Conservation (phyloP, 2,797 vertebrate genomes). For the Sebastes iracundus region DNA sequence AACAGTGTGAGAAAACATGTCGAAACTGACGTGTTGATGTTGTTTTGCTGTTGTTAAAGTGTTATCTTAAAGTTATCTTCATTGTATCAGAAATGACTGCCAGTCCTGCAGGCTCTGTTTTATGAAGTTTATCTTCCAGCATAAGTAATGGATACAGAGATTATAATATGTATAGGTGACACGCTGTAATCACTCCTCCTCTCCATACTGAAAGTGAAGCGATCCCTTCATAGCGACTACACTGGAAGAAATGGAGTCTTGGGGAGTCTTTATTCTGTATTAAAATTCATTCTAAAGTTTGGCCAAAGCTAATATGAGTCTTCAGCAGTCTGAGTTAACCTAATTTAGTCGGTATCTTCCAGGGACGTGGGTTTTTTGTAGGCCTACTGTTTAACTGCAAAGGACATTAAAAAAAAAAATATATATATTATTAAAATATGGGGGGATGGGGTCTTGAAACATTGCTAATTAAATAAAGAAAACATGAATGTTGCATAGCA, state of each 20-base stretch:
- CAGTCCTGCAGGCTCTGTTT: background rate
- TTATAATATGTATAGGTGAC: background rate
- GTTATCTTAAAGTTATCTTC: background rate
- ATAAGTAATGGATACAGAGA: background rate
- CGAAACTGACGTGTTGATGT: background rate
- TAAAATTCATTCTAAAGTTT: background rate
- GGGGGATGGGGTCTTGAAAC: too few species aligned
- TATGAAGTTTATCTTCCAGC: background rate
- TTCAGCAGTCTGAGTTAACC: background rate
- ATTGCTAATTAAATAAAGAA: too few species aligned
- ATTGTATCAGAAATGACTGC: constrained; percentile 19
- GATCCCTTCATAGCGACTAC: background rate
- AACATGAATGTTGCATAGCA: too few species aligned
- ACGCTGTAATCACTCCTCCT: background rate
- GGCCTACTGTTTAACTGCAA: too few species aligned
- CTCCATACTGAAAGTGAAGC: background rate
- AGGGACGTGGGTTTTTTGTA: too few species aligned
- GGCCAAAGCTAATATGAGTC: background rate
- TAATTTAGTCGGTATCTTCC: background rate
- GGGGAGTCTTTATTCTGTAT: background rate
- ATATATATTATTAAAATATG: too few species aligned
- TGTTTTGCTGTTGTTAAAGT: background rate
- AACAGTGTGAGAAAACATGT: background rate
- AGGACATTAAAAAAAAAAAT: too few species aligned
- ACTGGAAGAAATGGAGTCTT: background rate